Base-by-base conservation (phyloP, 2,888 invertebrate species). In the Tinea semifulvella region DNA sequence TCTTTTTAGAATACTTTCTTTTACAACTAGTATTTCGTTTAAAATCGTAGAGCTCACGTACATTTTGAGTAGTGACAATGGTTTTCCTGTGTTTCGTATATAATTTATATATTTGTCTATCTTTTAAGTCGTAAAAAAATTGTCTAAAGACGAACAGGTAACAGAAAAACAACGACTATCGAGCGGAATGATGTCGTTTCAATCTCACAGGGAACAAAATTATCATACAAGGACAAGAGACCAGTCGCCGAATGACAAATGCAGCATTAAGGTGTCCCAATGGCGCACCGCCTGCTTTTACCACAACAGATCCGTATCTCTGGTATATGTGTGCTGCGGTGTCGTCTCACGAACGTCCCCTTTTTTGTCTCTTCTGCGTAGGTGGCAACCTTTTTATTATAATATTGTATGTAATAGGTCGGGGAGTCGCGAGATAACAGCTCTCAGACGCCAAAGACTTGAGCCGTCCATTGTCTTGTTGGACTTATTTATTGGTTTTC, bases 331-430 rank as follows among this genome's bases (percentile, higher is more conserved):
- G 53, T 57, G 56, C 60, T 31, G 31, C 40, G 18, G 16, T 11
- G 59, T 58, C 53, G 28, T 20, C 35, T 51, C 53, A 50, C 53
- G n/a, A 48, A 55, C 57, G 51, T 53, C 55, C 61, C 57, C 49
- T 47, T 50, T 53, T 62, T 61, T 62, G 61, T 60, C 53, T 57
- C 48, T 46, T 46, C 51, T 48, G 57, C 60, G 63, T 65, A 63
- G 66, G 63, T 61, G 65, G 65, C 58, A 57, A 60, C 60, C 58
- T 63, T 68, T 66, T 69, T 69, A 62, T 68, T 58, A 60, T 57
- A 57, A 61, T 62, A 56, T 60, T 55, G 59, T 56, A 49, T 57
- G 63, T 68, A 65, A 70, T 63, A 62, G 63, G 50, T 56, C 57
- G 49, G 43, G 25, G 19, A 50, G 52, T 51, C 50, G 46, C 48